Evolutionary conservation across 2,113 vertebrate genomes (phyloP), one percentile per base, ranked within the genome.

Genomic region (human): DNA sequence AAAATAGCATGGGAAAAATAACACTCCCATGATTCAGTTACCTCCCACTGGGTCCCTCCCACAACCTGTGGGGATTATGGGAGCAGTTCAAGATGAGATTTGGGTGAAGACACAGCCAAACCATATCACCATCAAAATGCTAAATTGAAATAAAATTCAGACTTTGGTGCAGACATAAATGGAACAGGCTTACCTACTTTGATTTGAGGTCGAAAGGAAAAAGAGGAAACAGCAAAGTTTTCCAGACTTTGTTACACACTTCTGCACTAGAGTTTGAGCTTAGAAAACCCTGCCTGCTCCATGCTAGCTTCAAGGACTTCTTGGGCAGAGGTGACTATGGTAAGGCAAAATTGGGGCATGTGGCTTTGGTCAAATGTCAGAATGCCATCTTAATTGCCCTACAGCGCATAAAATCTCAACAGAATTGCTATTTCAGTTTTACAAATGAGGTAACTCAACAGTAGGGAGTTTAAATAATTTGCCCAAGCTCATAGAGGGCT

Each of bases 401-500:
- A 32, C 5, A 87, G 61, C 38, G 89, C 73, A 76, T 35, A 52
- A 7, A 80, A 13, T n/a, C 35, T 91, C 40, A 57, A 2, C 17
- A 43, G 30, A 40, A 61, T 88, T 73, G 16, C 66, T 30, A 75
- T 45, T 75, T 48, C 18, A 89, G 9, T 97, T 94, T 92, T 76
- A 93, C 72, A 94, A 86, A 79, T 83, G 59, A 97, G 20, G 32
- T 81, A 93, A 89, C 68, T 55, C 72, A 89, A 14, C 25, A 93
- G 89, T 57, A 91, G 85, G 43, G 73, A 89, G 50, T 90, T 90
- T 80, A 70, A 97, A 86, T 84, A 83, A 89, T 94, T 91, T 78
- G 6, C 27, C 16, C 30, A 76, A 82, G 35, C 18, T 87, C 52
- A 59, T 8, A 73, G 27, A 87, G n/a, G 13, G 16, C n/a, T 93